These are phyloP conservation scores for Anastrepha obliqua DNA, from an alignment of 1,140 invertebrate species.

Conservation along the genomic window DNA sequence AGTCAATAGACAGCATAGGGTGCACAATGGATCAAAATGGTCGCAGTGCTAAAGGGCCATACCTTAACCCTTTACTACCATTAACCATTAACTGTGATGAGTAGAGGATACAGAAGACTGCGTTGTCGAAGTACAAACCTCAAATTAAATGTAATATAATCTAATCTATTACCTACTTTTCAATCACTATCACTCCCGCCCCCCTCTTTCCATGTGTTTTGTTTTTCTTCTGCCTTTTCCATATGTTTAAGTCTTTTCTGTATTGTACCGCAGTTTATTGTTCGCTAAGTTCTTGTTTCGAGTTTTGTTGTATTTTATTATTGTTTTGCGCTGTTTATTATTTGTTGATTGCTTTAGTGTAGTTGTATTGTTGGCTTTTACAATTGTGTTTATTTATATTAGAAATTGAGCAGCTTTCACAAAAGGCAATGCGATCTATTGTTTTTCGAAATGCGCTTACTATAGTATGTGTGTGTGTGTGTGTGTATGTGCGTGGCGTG, in stretches of 20 bases:
- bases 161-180: too few relatives aligned
- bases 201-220: background rate
- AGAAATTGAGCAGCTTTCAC: background rate
- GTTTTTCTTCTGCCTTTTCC: background rate
- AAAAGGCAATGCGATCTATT: background rate
- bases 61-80: too few relatives aligned
- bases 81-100: too few relatives aligned
- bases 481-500: background rate
- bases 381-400: constrained; percentile 40
- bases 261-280: background rate
- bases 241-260: constrained; percentile 18
- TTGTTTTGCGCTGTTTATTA: background rate
- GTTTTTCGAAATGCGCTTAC: background rate
- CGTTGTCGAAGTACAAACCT: too few relatives aligned
- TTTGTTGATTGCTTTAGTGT: constrained; percentile 2
- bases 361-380: background rate
- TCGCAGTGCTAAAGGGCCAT: too few relatives aligned
- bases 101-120: too few relatives aligned
- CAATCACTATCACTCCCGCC: background rate
- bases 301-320: background rate
- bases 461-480: background rate
- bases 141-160: too few relatives aligned
- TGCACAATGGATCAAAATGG: too few relatives aligned
- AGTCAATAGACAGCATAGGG: too few relatives aligned
- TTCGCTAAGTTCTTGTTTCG: background rate